A percentile compares a stretch with the other conserved stretches of the same genome.
These are phyloP conservation scores for Junonia oenone DNA, from an alignment of 2,888 invertebrate species.

Conservation along the genomic window DNA sequence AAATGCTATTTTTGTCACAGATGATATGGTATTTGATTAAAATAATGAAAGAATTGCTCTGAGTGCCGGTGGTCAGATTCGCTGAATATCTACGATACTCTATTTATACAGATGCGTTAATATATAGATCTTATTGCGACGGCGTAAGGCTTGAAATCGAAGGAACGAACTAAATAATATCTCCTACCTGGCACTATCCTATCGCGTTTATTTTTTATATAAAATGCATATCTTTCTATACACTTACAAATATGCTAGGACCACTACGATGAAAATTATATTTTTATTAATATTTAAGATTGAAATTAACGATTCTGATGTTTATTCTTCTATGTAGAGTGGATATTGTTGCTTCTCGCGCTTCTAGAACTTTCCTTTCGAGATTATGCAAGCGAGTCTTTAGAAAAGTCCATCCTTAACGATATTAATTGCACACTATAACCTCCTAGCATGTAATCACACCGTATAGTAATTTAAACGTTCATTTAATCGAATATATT, in stretches of 20 bases:
- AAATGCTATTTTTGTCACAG: conserved; percentile 75
- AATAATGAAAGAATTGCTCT: conserved; percentile 39
- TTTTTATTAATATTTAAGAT: conserved; percentile 24
- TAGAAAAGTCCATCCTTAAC: background rate
- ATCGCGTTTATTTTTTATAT: conserved; percentile 30
- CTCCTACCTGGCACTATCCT: conserved; percentile 17
- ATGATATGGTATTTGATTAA: conserved; percentile 51
- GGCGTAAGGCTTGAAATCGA: background rate
- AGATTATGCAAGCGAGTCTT: background rate
- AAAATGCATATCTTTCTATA: conserved; percentile 29
- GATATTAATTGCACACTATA: background rate
- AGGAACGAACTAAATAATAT: background rate
- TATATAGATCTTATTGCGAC: background rate
- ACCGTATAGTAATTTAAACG: too few species aligned
- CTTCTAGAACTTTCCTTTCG: background rate
- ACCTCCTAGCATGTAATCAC: background rate
- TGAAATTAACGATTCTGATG: conserved; percentile 18
- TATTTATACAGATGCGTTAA: conserved; percentile 14
- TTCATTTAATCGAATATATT: background rate
- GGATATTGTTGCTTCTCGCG: conserved; percentile 15
- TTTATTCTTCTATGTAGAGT: conserved; percentile 24
- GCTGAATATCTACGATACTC: conserved; percentile 29
- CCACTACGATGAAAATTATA: conserved; percentile 29
- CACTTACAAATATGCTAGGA: conserved; percentile 27
- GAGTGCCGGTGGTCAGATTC: conserved; percentile 65